Conservation (phyloP, 2,113 vertebrate species). For the Tragelaphus buxtoni region DNA sequence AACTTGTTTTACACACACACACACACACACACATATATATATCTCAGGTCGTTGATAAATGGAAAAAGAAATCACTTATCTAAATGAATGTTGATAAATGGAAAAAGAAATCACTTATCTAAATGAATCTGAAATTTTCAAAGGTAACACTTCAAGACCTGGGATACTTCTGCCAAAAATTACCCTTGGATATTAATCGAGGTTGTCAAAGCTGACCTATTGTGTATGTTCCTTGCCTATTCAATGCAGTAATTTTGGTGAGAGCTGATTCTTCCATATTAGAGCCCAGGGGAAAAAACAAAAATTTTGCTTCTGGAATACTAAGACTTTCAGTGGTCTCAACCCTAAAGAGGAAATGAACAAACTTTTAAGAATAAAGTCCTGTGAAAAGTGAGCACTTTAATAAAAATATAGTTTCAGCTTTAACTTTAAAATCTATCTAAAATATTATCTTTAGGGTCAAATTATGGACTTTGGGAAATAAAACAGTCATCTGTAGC, state of each 20-base stretch:
- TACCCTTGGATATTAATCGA: not conserved
- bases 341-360: not conserved
- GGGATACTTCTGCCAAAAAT: not conserved
- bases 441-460: not conserved
- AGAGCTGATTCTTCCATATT: not conserved
- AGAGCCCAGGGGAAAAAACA: not conserved
- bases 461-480: not conserved
- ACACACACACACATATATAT: not conserved
- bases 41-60: not conserved
- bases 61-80: not conserved
- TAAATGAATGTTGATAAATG: not conserved
- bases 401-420: not conserved
- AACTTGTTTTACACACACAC: not conserved
- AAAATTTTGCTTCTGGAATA: not conserved
- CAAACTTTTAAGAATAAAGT: not conserved
- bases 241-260: not conserved
- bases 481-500: not conserved
- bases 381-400: not conserved
- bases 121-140: slow-evolving; percentile 9
- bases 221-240: not conserved
- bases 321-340: not conserved
- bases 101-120: not conserved
- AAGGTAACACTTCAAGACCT: not conserved
- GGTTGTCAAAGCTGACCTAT: not conserved
- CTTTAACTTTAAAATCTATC: not conserved